Conservation (phyloP, 2,888 invertebrate species). For the Callimorpha dominula region DNA sequence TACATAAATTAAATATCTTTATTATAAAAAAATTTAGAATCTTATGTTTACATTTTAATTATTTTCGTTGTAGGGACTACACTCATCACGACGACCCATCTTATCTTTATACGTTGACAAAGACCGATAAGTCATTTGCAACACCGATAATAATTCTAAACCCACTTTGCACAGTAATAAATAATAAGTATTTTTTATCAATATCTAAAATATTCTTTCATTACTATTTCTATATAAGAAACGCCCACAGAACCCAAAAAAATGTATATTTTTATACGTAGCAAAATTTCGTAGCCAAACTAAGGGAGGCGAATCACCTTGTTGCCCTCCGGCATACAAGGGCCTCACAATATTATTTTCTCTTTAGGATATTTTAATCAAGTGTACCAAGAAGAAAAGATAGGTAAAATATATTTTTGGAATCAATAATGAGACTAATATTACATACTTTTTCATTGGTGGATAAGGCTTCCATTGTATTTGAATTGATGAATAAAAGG, state of each 20-base stretch:
- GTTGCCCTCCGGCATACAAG: slow-evolving; percentile 50
- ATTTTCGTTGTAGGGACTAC: no score
- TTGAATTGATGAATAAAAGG: background rate
- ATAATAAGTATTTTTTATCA: background rate
- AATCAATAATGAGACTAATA: slow-evolving; percentile 22
- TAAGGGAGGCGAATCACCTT: slow-evolving; percentile 42
- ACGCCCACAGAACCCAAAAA: slow-evolving; percentile 11
- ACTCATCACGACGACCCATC: no score
- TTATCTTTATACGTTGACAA: no score
- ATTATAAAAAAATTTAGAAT: no score
- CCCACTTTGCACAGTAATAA: background rate
- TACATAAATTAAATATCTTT: no score
- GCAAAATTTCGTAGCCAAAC: slow-evolving; percentile 33
- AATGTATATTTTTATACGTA: slow-evolving; percentile 23
- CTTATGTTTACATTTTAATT: no score
- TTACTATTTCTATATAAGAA: slow-evolving; percentile 15
- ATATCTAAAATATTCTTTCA: slow-evolving; percentile 1
- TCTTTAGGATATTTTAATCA: slow-evolving; percentile 44
- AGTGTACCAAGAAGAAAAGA: slow-evolving; percentile 30
- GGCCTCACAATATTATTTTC: slow-evolving; percentile 26
- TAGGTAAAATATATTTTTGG: slow-evolving; percentile 27
- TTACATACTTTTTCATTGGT: slow-evolving; percentile 14
- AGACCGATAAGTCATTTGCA: no score
- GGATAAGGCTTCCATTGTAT: background rate
- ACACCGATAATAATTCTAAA: no score